A percentile compares a stretch with the other conserved stretches of the same genome.
Conservation (phyloP, 2,113 vertebrate species). For the Nothoprocta perdicaria region DNA sequence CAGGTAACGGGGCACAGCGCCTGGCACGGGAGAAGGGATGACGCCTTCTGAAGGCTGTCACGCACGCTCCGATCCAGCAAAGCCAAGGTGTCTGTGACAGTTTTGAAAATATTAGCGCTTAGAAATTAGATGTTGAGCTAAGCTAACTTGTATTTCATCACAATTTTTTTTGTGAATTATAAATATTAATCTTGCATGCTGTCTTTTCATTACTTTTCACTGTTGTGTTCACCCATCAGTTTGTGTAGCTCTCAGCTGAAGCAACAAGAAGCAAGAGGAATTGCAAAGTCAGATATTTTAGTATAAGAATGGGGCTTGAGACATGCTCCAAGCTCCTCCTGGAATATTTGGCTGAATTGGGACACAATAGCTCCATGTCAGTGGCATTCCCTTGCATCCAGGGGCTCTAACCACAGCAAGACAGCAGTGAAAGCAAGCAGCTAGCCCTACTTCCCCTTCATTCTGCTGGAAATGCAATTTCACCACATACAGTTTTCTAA, state of each 20-base stretch:
- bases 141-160: not conserved
- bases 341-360: not conserved
- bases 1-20: not conserved
- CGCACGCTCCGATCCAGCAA: not conserved
- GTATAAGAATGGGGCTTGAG: not conserved
- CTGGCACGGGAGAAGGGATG: fast-evolving
- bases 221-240: not conserved
- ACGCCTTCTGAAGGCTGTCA: not conserved
- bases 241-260: not conserved
- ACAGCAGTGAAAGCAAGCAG: not conserved
- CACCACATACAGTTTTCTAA: not conserved
- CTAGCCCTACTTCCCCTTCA: not conserved
- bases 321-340: not conserved
- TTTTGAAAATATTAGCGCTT: not conserved
- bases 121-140: not conserved
- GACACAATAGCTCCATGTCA: not conserved
- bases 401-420: not conserved
- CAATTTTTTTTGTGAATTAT: not conserved
- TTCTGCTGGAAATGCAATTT: not conserved
- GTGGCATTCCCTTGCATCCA: not conserved
- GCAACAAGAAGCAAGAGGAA: not conserved
- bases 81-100: not conserved
- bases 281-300: not conserved
- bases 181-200: not conserved
- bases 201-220: not conserved